Percentiles rank a stretch among this genome's conserved stretches.
Conservation (phyloP, 2,888 invertebrate species). For the Xanthia icteritia region DNA sequence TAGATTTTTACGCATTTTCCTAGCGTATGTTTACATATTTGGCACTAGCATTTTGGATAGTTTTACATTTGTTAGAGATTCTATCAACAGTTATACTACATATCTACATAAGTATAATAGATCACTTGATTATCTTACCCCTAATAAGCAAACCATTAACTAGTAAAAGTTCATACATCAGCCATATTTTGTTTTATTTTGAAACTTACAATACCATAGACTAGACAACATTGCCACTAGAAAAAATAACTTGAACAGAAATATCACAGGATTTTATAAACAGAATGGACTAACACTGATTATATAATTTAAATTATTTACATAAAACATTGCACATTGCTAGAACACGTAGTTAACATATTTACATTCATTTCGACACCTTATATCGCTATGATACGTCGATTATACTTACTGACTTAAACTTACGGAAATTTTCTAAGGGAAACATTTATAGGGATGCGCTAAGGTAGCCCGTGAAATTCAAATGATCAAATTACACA, state of each 20-base stretch:
- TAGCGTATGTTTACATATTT: background rate
- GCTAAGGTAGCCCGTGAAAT: no score
- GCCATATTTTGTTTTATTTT: background rate
- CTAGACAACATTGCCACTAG: conserved; percentile 38
- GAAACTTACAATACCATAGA: background rate
- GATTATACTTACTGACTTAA: background rate
- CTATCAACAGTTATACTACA: background rate
- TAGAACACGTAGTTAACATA: conserved; percentile 57
- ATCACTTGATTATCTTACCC: background rate
- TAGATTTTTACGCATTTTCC: background rate
- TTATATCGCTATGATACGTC: background rate
- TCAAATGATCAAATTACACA: no score
- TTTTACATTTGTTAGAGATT: background rate
- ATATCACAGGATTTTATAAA: conserved; percentile 59
- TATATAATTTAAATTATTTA: conserved; percentile 44
- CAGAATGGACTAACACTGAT: conserved; percentile 32
- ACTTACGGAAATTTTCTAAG: background rate
- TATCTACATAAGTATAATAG: background rate
- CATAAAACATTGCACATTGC: conserved; percentile 52
- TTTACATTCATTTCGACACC: conserved; percentile 20
- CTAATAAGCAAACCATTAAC: background rate
- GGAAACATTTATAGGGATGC: background rate
- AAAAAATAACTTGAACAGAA: conserved; percentile 41
- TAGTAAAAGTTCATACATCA: background rate
- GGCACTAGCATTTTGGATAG: conserved; percentile 17